Conservation (phyloP, 2,888 invertebrate genomes). For the Torymus aiolomorphi region DNA sequence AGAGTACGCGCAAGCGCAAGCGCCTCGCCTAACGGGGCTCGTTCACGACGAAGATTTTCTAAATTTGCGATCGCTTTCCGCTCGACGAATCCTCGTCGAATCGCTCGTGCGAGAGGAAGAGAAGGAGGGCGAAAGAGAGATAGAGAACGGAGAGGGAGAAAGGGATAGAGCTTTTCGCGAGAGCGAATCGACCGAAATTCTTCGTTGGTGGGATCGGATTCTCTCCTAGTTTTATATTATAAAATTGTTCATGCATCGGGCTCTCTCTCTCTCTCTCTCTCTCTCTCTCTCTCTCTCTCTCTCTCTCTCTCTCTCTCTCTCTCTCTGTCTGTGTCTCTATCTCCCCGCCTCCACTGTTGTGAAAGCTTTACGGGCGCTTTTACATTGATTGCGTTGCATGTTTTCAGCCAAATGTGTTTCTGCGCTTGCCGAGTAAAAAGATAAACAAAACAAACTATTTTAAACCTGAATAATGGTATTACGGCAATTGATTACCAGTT, state of each 20-base stretch:
- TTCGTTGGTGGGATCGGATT: constrained; percentile 38
- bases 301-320: too few species aligned
- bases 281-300: constrained; percentile 3
- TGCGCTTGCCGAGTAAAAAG: neutral
- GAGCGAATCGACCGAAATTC: constrained; percentile 31
- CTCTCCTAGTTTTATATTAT: constrained; percentile 56
- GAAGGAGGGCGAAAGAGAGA: constrained; percentile 32
- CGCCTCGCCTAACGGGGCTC: constrained; percentile 57
- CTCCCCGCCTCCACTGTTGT: neutral
- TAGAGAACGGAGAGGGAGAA: constrained; percentile 4
- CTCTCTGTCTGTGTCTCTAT: too few species aligned
- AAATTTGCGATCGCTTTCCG: constrained; percentile 67
- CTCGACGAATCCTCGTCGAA: constrained; percentile 60
- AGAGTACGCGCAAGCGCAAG: neutral
- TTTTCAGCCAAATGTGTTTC: too few species aligned
- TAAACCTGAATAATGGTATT: too few species aligned
- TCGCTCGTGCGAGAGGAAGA: constrained; percentile 56
- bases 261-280: too few species aligned
- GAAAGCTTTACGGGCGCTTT: constrained; percentile 33
- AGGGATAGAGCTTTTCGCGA: constrained; percentile 21
- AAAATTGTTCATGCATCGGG: constrained; percentile 40
- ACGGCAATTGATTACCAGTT: too few species aligned
- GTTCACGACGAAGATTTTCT: constrained; percentile 66
- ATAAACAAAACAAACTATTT: neutral
- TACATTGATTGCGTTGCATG: constrained; percentile 35